Base-by-base conservation (phyloP, 2,888 invertebrate species). In the Andrena bicolor region DNA sequence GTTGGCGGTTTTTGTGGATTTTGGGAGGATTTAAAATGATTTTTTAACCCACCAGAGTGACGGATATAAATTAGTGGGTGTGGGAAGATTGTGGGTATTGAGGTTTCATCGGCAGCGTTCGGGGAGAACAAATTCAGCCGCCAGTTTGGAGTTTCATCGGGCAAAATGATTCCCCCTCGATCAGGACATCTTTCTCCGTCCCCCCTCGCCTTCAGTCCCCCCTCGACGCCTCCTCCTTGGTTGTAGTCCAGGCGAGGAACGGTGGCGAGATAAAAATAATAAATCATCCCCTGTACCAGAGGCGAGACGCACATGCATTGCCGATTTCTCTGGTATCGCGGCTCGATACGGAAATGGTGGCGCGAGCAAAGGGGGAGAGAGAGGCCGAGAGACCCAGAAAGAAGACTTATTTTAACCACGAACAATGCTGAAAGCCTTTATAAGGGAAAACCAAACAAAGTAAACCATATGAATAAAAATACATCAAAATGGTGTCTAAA, bases 261-360 rank as follows among this genome's bases (percentile, higher is more conserved):
- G 72, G 60, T 5, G 61, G 65, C 56, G 82, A 91, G 93, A 93
- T 93, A 93, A 93, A 92, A 92, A 92, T 92, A 92, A 93, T 93
- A 93, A 93, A 93, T 93, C 92, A 93, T 92, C 90, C 84, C 71
- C 74, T 65, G 76, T 71, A 63, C 70, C 79, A 76, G 76, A 71
- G 74, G 70, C 79, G 78, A 69, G 82, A 80, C 80, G 82, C 82
- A 77, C 83, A 82, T 89, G 88, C 87, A 90, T 89, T 87, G 89
- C 90, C 90, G 92, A 92, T 92, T 92, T 90, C 90, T 80, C 85
- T 85, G 87, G 90, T 90, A 90, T 91, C 91, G 86, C 86, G 82
- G 80, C 73, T 90, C 90, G 91, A 93, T 93, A 92, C 92, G 93
- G 90, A 93, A 93, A 93, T 91, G 91, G 90, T 86, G 86, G 83